These are phyloP conservation scores for Dynastes tityus DNA, from an alignment of 2,888 invertebrate genomes.

Conservation along the genomic window DNA sequence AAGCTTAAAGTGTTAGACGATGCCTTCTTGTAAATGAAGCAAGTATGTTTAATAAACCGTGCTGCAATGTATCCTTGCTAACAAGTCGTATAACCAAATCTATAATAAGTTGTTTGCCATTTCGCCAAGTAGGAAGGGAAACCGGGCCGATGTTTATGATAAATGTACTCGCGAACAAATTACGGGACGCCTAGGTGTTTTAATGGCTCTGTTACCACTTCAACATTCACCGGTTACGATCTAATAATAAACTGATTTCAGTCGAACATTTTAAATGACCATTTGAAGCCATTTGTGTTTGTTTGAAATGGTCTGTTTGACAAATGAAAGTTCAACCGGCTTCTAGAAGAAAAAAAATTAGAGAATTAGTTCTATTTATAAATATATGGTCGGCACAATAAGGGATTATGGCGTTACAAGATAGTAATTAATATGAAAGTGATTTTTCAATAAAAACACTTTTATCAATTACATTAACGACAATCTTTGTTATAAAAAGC, in stretches of 20 bases:
- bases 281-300: background rate
- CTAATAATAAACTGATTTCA: slow-evolving; percentile 9
- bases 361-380: background rate
- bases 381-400: too few relatives aligned
- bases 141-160: slow-evolving; percentile 10
- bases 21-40: background rate
- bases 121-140: slow-evolving; percentile 12
- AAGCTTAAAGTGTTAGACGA: background rate
- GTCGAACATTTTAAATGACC: background rate
- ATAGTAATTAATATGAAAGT: background rate
- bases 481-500: background rate
- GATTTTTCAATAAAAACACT: background rate
- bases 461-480: background rate
- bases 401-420: background rate
- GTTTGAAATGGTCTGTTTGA: background rate
- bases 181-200: slow-evolving; percentile 13
- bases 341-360: background rate
- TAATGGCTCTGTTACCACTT: background rate
- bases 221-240: background rate
- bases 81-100: slow-evolving; percentile 7
- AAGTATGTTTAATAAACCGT: background rate
- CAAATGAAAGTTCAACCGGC: background rate
- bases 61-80: background rate
- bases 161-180: slow-evolving; percentile 24
- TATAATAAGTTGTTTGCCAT: background rate